A percentile compares a stretch with the other conserved stretches of the same genome.
These are phyloP conservation scores for Eubasilissa regina DNA, from an alignment of 1,140 invertebrate genomes.

Conservation along the genomic window DNA sequence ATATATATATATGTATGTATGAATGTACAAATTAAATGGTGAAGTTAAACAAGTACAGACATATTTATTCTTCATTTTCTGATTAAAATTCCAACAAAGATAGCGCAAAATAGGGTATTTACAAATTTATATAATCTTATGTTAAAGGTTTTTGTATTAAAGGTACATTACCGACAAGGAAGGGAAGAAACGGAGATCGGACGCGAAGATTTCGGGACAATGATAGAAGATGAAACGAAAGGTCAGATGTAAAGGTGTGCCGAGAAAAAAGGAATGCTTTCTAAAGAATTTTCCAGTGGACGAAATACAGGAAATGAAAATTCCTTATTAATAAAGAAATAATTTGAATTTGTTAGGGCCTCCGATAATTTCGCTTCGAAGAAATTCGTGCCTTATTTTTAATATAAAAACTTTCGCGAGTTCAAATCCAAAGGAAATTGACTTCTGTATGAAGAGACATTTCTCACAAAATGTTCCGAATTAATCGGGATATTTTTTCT, in stretches of 20 bases:
- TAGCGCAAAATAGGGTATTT: too few species aligned
- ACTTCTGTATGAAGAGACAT: background rate
- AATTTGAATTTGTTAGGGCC: constrained; percentile 21
- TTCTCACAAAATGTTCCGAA: too few species aligned
- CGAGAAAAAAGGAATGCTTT: background rate
- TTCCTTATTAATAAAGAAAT: constrained; percentile 29
- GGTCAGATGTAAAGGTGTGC: constrained; percentile 4
- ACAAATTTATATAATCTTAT: too few species aligned
- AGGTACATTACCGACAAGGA: background rate
- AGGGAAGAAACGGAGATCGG: background rate
- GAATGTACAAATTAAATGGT: too few species aligned
- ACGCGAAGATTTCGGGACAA: background rate
- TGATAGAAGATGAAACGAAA: background rate
- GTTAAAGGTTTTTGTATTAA: too few species aligned
- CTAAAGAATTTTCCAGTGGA: background rate
- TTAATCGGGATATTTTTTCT: too few species aligned
- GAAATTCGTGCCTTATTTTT: background rate
- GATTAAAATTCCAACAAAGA: too few species aligned
- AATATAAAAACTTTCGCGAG: background rate
- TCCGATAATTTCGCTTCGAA: background rate
- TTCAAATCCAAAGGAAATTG: background rate
- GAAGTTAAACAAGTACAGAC: too few species aligned
- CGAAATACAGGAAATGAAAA: constrained; percentile 24
- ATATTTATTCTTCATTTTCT: too few species aligned
- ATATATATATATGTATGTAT: too few species aligned